Base-by-base conservation (phyloP, 2,888 invertebrate genomes). In the Acronicta psi region DNA sequence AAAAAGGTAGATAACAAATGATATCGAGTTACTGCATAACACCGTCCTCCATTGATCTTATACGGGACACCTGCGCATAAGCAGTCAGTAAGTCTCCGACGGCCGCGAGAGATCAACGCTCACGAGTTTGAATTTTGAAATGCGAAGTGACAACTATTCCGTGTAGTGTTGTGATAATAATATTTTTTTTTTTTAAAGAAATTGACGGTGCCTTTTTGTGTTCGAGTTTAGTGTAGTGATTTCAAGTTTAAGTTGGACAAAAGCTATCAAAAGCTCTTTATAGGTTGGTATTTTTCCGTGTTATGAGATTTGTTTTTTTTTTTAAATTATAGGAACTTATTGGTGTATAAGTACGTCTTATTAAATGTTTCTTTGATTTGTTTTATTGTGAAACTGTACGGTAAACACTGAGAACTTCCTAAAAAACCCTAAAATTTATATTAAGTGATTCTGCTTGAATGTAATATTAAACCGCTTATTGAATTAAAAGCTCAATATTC, bases 11-110 rank as follows among this genome's bases (percentile, higher is more conserved):
- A 56, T 29, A 45, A 62, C 59, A 71, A 56, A 51, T 51, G 59
- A 61, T 49, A 53, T 29, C 45, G 46, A 57, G 40, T 40, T 75
- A 57, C 25, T 44, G 83, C 85, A 90, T 88, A 81, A 85, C 74
- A 54, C 86, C 80, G 59, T 87, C 90, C 89, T 62, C 75, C 73
- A 80, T 81, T 80, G 86, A 87, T 83, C 82, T 79, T 81, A 84
- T 82, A 84, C 77, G 31, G 44, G 42, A 80, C 85, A 89, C 85
- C 86, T 88, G 89, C 85, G 82, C 62, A 0, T 9, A 79, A 78
- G 86, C 83, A 75, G 81, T 59, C 82, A 79, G 81, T 80, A 69
- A 79, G 80, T 80, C 82, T 80, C 63, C 81, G 73, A 36, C 50
- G 55, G 61, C 59, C 77, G 68, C 36, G 34, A 38, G 47, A 40